Percentiles rank a stretch among this genome's conserved stretches.
Evolutionary conservation across 2,113 vertebrate genomes (phyloP).

Genomic region (Morone saxatilis): DNA sequence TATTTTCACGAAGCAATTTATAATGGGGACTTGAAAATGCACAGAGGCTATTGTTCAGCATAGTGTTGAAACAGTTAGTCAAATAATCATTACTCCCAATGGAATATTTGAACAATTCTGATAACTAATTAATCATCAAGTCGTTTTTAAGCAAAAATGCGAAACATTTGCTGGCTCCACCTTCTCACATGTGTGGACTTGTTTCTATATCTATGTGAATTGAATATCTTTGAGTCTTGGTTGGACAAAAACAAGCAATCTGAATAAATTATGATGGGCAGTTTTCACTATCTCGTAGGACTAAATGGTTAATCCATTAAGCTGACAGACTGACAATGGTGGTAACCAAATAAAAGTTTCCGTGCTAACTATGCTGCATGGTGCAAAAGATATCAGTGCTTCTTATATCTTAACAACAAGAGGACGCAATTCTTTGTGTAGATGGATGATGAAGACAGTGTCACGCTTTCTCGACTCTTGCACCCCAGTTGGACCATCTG

Average conservation of each 20-base stretch:
- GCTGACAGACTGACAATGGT: neutral
- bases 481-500: constrained; percentile 39
- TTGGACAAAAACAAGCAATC: neutral
- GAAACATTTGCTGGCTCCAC: neutral
- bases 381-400: neutral
- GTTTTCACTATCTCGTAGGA: neutral
- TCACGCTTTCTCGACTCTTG: constrained; percentile 32
- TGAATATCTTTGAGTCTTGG: neutral
- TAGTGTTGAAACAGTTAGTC: no score
- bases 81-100: no score
- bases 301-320: neutral
- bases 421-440: constrained; percentile 20
- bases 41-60: no score
- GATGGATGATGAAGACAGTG: constrained; percentile 53
- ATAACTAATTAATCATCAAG: neutral
- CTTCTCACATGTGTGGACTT: neutral
- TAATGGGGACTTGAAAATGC: no score
- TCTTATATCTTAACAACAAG: constrained; percentile 12
- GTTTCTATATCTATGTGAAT: neutral
- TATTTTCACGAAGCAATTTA: no score
- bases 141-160: neutral
- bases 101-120: neutral
- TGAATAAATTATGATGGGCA: neutral
- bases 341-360: neutral
- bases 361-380: neutral